Percentiles rank a stretch among this genome's conserved stretches.
Evolutionary conservation across 1,140 invertebrate species (phyloP).

Genomic region (Hesperophylax magnus): DNA sequence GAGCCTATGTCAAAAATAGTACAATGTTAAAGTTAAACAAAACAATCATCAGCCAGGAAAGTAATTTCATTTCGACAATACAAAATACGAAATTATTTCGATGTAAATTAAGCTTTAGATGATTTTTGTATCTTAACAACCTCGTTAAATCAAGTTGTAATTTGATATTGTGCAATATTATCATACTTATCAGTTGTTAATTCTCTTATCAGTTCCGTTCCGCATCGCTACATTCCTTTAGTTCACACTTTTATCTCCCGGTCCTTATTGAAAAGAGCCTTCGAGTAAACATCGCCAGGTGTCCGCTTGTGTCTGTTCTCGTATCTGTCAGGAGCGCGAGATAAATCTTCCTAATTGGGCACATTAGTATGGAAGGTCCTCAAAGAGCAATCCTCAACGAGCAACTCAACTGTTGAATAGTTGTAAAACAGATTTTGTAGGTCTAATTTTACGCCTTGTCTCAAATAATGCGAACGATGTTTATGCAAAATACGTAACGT

Average conservation of each 20-base stretch:
- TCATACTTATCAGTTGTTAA: neutral
- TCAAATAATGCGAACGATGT: neutral
- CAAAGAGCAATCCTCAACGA: neutral
- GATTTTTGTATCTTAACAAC: no score
- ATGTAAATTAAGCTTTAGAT: no score
- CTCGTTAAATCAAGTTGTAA: no score
- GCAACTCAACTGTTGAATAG: no score
- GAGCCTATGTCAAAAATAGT: neutral
- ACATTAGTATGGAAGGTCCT: neutral
- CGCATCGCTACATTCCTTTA: neutral
- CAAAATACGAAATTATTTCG: no score
- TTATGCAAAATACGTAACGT: neutral
- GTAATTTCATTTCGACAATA: no score
- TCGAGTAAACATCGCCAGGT: constrained; percentile 1
- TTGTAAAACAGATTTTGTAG: constrained; percentile 10
- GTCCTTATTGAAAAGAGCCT: constrained; percentile 5
- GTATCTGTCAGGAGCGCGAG: neutral
- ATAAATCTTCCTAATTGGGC: constrained; percentile 16
- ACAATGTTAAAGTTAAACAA: neutral
- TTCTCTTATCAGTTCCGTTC: constrained; percentile 1
- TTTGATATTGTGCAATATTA: neutral
- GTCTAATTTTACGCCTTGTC: neutral
- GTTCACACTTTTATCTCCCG: constrained; percentile 1
- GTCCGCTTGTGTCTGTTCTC: neutral
- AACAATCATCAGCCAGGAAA: no score